A percentile compares a stretch with the other conserved stretches of the same genome.
These are phyloP conservation scores for Pterocles gutturalis DNA, from an alignment of 2,113 vertebrate species.

Conservation along the genomic window DNA sequence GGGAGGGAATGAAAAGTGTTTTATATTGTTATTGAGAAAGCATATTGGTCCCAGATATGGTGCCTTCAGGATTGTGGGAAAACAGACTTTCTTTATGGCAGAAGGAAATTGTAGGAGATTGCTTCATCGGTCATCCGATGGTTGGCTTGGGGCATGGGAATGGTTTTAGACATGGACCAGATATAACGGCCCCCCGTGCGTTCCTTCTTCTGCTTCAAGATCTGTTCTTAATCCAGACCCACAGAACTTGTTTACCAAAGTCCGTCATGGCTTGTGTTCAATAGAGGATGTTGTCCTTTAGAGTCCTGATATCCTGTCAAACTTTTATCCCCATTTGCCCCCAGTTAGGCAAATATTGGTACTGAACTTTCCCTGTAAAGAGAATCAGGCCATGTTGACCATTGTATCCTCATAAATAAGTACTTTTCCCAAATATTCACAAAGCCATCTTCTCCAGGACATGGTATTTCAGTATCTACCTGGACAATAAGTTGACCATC, in stretches of 20 bases:
- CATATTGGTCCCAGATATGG: not conserved
- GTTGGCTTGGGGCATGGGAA: conserved; percentile 17
- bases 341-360: not conserved
- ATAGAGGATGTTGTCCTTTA: not conserved
- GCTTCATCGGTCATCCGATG: not conserved
- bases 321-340: not conserved
- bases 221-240: not conserved
- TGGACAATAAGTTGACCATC: rapidly evolving
- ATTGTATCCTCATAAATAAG: rapidly evolving
- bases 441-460: not conserved
- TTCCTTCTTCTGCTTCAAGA: not conserved
- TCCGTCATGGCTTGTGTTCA: rapidly evolving
- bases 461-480: rapidly evolving
- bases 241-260: conserved; percentile 10
- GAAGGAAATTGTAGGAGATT: not conserved
- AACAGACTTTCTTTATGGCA: not conserved
- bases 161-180: not conserved
- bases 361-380: not conserved
- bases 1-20: not conserved
- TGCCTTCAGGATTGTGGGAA: not conserved
- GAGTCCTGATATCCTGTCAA: not conserved
- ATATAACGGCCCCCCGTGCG: not conserved
- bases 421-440: not conserved
- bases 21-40: not conserved
- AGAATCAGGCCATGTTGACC: not conserved